A percentile compares a stretch with the other conserved stretches of the same genome.
Evolutionary conservation across 2,797 vertebrate genomes (phyloP).

Genomic region (Notoglanidium macrostoma): DNA sequence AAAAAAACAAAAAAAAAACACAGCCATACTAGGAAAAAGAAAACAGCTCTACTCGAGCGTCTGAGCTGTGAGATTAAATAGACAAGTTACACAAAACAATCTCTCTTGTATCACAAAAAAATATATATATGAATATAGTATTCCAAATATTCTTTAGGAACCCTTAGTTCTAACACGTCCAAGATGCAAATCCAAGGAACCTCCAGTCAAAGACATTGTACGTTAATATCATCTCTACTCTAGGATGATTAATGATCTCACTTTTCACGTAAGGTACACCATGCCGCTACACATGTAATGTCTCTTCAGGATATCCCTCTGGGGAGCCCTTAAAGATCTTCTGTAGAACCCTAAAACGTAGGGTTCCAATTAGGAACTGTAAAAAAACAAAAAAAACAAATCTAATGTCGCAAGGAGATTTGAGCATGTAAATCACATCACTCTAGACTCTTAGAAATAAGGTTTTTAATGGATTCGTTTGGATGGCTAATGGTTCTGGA

Average conservation of each 20-base stretch:
- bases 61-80: not conserved
- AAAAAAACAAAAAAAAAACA: not conserved
- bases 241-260: not conserved
- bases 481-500: not conserved
- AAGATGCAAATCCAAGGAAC: not conserved
- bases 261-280: not conserved
- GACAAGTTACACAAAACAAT: not conserved
- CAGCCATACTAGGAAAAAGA: not conserved
- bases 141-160: not conserved
- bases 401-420: not conserved
- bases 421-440: not conserved
- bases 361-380: not conserved
- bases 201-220: not conserved
- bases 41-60: not conserved
- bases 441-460: not conserved
- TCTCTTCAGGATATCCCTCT: not conserved
- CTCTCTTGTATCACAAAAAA: not conserved
- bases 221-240: not conserved
- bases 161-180: not conserved
- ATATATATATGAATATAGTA: no score
- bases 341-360: not conserved
- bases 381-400: not conserved
- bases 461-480: not conserved
- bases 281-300: not conserved
- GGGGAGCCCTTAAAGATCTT: conserved; percentile 3